These are phyloP conservation scores for Pristis pectinata DNA, from an alignment of 2,797 vertebrate species.

Conservation along the genomic window DNA sequence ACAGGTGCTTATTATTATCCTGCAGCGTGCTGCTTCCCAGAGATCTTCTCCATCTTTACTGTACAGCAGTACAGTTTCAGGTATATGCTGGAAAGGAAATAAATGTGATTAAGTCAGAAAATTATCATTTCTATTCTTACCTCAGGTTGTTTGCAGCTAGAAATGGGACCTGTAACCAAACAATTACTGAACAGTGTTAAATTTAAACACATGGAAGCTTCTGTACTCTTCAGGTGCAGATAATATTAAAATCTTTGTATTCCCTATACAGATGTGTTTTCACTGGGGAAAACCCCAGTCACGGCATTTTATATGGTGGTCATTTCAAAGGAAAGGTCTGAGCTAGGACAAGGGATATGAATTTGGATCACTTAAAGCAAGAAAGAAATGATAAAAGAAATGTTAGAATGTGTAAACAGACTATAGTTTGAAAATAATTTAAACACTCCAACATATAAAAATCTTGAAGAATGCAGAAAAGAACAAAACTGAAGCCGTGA, in stretches of 20 bases:
- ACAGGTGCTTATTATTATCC: constrained; percentile 84
- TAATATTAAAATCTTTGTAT: neutral
- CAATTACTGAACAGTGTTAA: neutral
- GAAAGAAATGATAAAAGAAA: neutral
- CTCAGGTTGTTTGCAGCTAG: neutral
- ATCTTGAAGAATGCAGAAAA: neutral
- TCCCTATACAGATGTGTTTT: neutral
- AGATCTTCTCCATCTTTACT: constrained; percentile 81
- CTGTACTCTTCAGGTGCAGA: neutral
- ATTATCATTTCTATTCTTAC: neutral
- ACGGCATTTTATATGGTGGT: neutral
- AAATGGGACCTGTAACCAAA: neutral
- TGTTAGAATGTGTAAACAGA: constrained; percentile 39
- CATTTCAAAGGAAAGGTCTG: neutral
- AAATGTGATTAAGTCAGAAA: neutral
- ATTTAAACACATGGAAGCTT: neutral
- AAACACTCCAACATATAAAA: neutral
- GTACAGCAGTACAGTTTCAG: constrained; percentile 70
- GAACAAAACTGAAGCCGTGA: neutral
- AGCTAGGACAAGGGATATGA: neutral
- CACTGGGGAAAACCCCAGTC: neutral
- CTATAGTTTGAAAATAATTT: rapidly evolving
- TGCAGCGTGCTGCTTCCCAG: constrained; percentile 71
- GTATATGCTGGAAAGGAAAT: constrained; percentile 57
- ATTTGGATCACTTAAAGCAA: neutral